Conservation (phyloP, 1,140 invertebrate genomes). For the Triops longicaudatus region DNA sequence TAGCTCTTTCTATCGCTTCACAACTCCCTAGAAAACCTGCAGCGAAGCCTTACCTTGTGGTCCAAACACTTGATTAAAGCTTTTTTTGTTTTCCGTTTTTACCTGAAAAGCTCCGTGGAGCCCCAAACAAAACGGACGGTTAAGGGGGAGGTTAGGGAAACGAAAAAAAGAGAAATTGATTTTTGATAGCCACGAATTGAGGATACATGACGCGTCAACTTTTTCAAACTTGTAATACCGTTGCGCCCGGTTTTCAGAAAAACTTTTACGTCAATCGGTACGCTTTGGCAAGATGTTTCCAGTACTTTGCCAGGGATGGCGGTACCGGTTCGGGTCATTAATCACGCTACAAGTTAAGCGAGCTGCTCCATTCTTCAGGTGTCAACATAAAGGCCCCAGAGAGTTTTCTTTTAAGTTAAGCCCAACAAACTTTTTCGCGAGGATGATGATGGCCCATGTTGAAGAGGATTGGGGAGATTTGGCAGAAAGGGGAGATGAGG, state of each 20-base stretch:
- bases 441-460: not conserved
- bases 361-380: constrained; percentile 3
- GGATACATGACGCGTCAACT: constrained; percentile 6
- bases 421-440: not conserved
- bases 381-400: not conserved
- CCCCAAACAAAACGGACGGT: not conserved
- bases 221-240: not conserved
- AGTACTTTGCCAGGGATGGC: not conserved
- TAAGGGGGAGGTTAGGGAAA: not conserved
- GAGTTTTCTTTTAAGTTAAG: not conserved
- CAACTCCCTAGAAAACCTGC: not conserved
- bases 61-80: not conserved
- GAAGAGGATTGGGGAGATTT: not conserved
- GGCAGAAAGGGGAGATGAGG: not conserved
- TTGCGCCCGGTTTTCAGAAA: not conserved
- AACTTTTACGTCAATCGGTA: not conserved
- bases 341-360: not conserved
- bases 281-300: not conserved
- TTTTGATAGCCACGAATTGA: not conserved
- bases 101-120: not conserved
- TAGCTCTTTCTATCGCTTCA: not conserved
- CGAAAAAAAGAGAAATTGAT: constrained; percentile 3
- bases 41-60: not conserved
- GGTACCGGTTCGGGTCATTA: constrained; percentile 4
- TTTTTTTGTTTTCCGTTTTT: not conserved